phyloP scores from a whole-genome alignment of 2,888 invertebrate genomes.

The Epirrhoe tristata region DNA sequence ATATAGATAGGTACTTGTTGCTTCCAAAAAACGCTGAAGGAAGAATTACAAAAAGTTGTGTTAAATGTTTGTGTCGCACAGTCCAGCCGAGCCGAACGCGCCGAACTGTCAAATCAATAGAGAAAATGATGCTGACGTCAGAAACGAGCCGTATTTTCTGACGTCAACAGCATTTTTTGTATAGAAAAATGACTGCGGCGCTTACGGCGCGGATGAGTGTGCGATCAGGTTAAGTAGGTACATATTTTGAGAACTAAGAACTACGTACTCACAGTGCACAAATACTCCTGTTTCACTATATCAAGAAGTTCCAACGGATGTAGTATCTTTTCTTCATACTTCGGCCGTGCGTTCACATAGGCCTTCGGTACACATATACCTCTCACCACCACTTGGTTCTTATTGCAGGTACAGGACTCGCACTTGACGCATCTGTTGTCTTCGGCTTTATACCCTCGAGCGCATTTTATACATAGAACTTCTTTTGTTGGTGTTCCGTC shows the following conservation, averaged over 20 bases:
- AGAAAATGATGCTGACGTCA: too few relatives aligned
- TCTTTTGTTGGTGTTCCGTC: conserved; percentile 75
- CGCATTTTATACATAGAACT: conserved; percentile 75
- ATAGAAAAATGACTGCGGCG: too few relatives aligned
- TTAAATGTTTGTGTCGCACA: too few relatives aligned
- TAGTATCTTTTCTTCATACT: conserved; percentile 62
- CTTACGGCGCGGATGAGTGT: too few relatives aligned
- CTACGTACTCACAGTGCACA: conserved; percentile 67
- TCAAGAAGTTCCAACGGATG: conserved; percentile 66
- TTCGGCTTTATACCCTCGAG: conserved; percentile 62
- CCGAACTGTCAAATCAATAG: too few relatives aligned
- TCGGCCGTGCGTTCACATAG: conserved; percentile 65
- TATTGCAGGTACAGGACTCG: conserved; percentile 63
- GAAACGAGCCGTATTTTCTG: too few relatives aligned
- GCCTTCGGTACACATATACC: conserved; percentile 67
- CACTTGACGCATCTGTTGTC: conserved; percentile 68
- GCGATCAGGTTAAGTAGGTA: too few relatives aligned
- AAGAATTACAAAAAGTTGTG: too few relatives aligned
- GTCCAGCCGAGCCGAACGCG: too few relatives aligned
- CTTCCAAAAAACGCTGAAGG: too few relatives aligned
- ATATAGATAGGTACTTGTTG: not conserved
- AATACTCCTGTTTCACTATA: conserved; percentile 70
- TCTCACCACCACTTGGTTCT: conserved; percentile 60
- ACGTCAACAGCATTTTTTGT: too few relatives aligned
- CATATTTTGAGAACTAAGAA: too few relatives aligned